Conservation (phyloP, 2,888 invertebrate genomes). For the Drosophila diplacantha region DNA sequence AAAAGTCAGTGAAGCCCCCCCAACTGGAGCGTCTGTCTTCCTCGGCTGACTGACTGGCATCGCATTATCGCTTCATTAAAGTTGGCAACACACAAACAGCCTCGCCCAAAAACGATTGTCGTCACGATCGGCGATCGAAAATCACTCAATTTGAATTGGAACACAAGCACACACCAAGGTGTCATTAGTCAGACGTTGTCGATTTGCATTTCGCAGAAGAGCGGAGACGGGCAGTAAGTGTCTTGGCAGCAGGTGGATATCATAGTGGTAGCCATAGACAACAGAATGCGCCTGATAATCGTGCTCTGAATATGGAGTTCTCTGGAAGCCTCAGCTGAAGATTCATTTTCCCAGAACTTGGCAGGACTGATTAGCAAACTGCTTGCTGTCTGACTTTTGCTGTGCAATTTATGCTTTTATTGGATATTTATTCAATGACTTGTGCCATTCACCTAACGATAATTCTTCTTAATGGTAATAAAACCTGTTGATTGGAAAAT, state of each 20-base stretch:
- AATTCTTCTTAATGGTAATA: neutral
- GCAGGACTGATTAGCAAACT: slow-evolving; percentile 7
- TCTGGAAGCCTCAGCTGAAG: neutral
- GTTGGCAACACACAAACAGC: slow-evolving; percentile 19
- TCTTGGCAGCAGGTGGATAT: neutral
- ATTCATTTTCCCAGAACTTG: slow-evolving; percentile 1
- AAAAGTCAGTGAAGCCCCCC: neutral
- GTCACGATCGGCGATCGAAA: slow-evolving; percentile 1
- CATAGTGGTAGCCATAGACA: neutral
- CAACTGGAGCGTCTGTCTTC: slow-evolving; percentile 17
- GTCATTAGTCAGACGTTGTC: slow-evolving; percentile 11
- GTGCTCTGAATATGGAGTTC: slow-evolving; percentile 14
- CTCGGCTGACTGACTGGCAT: neutral
- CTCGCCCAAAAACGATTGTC: slow-evolving; percentile 13
- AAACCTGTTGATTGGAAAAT: neutral
- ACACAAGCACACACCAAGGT: neutral
- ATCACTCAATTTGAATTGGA: slow-evolving; percentile 19
- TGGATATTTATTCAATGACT: slow-evolving; percentile 1
- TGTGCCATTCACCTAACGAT: neutral
- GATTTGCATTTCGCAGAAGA: slow-evolving; percentile 17
- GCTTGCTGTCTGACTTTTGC: neutral
- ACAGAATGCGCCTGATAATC: neutral
- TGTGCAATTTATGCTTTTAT: neutral
- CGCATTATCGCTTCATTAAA: slow-evolving; percentile 39
- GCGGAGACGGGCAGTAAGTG: neutral